Conservation (phyloP, 2,113 vertebrate species). For the Mesembrinibis cayennensis region DNA sequence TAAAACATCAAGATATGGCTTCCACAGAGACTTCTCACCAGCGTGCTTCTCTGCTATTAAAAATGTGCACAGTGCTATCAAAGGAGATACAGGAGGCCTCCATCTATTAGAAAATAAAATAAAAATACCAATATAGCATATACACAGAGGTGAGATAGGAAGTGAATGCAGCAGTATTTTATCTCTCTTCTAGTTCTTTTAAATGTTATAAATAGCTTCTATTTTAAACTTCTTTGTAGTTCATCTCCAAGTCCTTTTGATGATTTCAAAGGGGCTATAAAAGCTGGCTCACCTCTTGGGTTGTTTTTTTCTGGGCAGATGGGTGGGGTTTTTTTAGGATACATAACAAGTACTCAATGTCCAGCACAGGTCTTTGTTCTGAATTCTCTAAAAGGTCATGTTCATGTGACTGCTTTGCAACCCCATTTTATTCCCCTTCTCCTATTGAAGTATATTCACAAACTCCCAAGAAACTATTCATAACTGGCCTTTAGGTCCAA, state of each 20-base stretch:
- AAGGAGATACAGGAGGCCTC: constrained; percentile 79
- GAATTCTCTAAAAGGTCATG: neutral
- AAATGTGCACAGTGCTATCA: constrained; percentile 87
- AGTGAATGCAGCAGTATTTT: neutral
- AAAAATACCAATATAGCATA: neutral
- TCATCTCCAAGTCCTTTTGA: neutral
- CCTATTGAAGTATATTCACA: neutral
- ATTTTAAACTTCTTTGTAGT: neutral
- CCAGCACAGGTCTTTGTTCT: neutral
- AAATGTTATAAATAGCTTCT: neutral
- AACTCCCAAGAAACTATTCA: neutral
- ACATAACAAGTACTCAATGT: neutral
- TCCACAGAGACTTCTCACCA: constrained; percentile 82
- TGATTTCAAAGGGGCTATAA: constrained; percentile 11
- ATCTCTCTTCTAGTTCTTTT: neutral
- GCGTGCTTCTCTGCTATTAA: constrained; percentile 84
- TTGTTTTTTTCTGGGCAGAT: neutral
- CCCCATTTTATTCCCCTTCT: neutral
- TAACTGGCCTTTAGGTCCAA: neutral
- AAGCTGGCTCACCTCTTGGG: neutral
- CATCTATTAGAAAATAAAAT: constrained; percentile 62
- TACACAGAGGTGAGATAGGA: neutral
- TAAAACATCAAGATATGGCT: constrained; percentile 85
- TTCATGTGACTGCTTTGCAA: neutral
- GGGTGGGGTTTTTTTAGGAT: neutral